These are phyloP conservation scores for Dendropsophus ebraccatus DNA, from an alignment of 2,113 vertebrate genomes.

Conservation along the genomic window DNA sequence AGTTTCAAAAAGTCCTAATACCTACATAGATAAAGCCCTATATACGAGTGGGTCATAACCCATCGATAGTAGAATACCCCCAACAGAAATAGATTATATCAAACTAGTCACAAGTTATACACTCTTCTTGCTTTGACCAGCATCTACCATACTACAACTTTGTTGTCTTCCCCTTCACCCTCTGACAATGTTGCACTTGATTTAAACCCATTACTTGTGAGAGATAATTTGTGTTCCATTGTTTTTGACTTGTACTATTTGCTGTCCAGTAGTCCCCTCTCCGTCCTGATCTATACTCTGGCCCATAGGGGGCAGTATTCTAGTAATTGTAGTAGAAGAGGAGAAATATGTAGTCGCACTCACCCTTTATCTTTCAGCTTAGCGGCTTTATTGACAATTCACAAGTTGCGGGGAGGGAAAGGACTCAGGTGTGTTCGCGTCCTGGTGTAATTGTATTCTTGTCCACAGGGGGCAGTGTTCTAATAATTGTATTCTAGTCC, in stretches of 20 bases:
- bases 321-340: background rate
- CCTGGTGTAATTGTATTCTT: too few species aligned
- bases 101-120: too few species aligned
- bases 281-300: background rate
- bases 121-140: too few species aligned
- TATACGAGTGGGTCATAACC: too few species aligned
- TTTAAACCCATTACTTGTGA: background rate
- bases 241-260: background rate
- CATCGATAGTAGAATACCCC: too few species aligned
- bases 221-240: background rate
- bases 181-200: background rate
- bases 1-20: too few species aligned
- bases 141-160: background rate
- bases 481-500: background rate
- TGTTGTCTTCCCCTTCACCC: background rate
- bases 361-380: background rate
- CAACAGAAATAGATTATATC: too few species aligned
- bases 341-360: background rate
- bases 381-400: background rate
- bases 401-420: too few species aligned
- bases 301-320: background rate
- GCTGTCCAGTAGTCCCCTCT: background rate
- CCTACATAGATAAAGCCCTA: too few species aligned
- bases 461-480: background rate
- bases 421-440: too few species aligned